Base-by-base conservation (phyloP, 1,140 invertebrate species). In the Drosophila serrata region DNA sequence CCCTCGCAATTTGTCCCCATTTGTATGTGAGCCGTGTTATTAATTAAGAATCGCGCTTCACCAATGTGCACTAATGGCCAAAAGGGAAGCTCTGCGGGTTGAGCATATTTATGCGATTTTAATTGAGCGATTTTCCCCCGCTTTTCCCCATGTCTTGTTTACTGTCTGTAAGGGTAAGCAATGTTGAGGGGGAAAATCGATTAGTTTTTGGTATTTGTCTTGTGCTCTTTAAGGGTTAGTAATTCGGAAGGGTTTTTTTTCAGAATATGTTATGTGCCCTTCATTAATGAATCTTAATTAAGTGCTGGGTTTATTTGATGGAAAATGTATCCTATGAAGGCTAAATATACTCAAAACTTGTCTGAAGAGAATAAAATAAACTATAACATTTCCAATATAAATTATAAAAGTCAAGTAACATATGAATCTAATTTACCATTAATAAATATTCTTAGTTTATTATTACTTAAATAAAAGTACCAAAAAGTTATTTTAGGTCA, bases 51-150 rank as follows among this genome's bases (percentile, higher is more conserved):
- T 57, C 48, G 68, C 63, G 57, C 31, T 39, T 45, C 22, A 42
- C 63, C 46, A 24, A 33, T 39, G 45, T 69, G 74, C 58, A 64
- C 76, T 81, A 78, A 85, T 81, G 75, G 48, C 61, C 78, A 65
- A 42, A 59, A 56, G 37, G 43, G 53, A 60, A 58, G 33, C 48
- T 69, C 29, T 27, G 65, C 45, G n/a, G 64, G 19, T 22, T 51
- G 27, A 37, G 57, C 72, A 82, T 79, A 75, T 81, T 81, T 75
- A 86, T 86, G 73, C 59, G 64, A 62, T 78, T 81, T 75, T 70
- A 81, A 85, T 86, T 59, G 64, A 60, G 48, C 19, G 6, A 35
- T 37, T 37, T 22, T 19, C 12, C 2, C 3, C 3, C 2, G n/a
- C n/a, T n/a, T 17, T 1, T 15, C 9, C 9, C 45, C n/a, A n/a